Base-by-base conservation (phyloP, 2,113 vertebrate species). In the Cynocephalus volans region DNA sequence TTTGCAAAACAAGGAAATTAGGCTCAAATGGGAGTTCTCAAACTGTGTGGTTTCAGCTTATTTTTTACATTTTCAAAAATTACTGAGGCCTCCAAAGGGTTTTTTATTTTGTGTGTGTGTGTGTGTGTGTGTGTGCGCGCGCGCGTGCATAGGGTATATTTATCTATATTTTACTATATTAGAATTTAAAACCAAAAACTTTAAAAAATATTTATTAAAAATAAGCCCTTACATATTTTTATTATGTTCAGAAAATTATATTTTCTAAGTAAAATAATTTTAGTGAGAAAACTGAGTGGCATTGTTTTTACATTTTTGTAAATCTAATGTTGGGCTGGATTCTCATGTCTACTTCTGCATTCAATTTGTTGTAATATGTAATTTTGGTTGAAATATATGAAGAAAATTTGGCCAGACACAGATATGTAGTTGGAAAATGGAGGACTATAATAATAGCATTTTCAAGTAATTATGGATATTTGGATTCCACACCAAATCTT, bases 1-100 rank as follows among this genome's bases (percentile, higher is more conserved):
- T 77, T 84, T 67, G 18, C 50, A 69, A 67, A 81, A 86, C n/a
- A 82, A 31, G 50, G 24, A 70, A 81, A 56, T 77, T 64, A 33
- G n/a, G 19, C 28, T 89, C 18, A 23, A 89, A 52, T 73, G n/a
- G 13, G 9, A 67, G 8, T 85, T 73, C 52, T 93, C 50, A 75
- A 67, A 90, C 17, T 45, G 21, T 77, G 50, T n/a, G 28, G 21
- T 80, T 21, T 76, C 50, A 80, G n/a, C 15, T 31, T 90, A 75
- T 75, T 82, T 95, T 93, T 90, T 87, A 69, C 45, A 41, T 90
- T 93, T 80, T 56, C 33, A 81, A 80, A 76, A 95, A 48, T 69
- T 58, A 62, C 19, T 21, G 18, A 48, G 67, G 65, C 60, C 56
- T 12, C 36, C 24, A 92, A 75, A 85, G 36, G 65, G 65, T 4